Base-by-base conservation (phyloP, 2,797 vertebrate genomes). In the Petrocephalus sullivani region DNA sequence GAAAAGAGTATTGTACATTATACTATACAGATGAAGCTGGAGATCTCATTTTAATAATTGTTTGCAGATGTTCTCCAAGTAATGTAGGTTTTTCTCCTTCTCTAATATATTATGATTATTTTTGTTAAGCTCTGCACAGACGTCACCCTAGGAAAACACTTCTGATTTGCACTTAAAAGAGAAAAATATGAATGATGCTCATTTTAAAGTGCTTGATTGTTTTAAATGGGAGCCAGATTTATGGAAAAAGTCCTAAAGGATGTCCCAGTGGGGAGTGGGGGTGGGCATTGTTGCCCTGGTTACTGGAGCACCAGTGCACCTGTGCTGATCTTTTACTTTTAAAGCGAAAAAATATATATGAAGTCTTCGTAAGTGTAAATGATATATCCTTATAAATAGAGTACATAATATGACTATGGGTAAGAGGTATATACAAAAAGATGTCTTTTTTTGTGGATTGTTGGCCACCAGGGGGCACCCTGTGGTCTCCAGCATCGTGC, bases 91-190 rank as follows among this genome's bases (percentile, higher is more conserved):
- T 61, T 54, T 85, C 46, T 83, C 46, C 37, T 75, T n/a, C 16
- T 75, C 71, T 75, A 33, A 41, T 75, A 41, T 75, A 75, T 75
- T 75, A 16, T 75, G 67, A 53, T 84, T 88, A 12, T 89, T 84
- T 82, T 51, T 88, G 60, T 86, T 87, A 87, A 41, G 37, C 71
- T 75, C 75, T 90, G 86, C 86, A 90, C 89, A 88, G 87, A 71
- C 61, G 54, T 85, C 88, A 87, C 86, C 28, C 49, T 87, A 84
- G 81, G 81, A 87, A 85, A 85, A 61, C 33, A 86, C 86, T 83
- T 49, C 87, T 90, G 67, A 89, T 89, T 90, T 90, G 88, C 90
- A 89, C 89, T 90, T 83, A 89, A 75, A 21, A 83, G 46, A 57
- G 87, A 53, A 84, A 82, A 67, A 53, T 41, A 64, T 60, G 57